These are phyloP conservation scores for Lycophotia porphyrea DNA, from an alignment of 2,888 invertebrate species.

Conservation along the genomic window DNA sequence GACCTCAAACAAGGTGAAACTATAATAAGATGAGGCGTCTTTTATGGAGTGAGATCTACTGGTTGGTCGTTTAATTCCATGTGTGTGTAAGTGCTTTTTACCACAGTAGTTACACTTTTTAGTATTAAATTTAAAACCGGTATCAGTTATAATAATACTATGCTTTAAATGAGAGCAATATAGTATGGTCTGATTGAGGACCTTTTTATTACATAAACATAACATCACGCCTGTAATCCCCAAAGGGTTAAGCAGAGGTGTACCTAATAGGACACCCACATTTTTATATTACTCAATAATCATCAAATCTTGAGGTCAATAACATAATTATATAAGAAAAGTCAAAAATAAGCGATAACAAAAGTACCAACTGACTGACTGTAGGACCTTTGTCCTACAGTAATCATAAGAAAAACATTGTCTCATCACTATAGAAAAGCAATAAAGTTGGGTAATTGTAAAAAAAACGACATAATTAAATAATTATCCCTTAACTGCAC, in stretches of 20 bases:
- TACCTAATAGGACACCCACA: too few relatives aligned
- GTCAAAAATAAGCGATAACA: not conserved
- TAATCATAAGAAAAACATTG: not conserved
- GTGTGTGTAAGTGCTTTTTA: not conserved
- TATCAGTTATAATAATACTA: not conserved
- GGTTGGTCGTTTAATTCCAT: not conserved
- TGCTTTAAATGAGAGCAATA: not conserved
- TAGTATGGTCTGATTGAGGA: not conserved
- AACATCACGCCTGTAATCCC: too few relatives aligned
- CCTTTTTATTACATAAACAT: too few relatives aligned
- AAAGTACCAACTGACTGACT: not conserved
- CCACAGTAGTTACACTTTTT: not conserved
- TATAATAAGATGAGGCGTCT: slow-evolving; percentile 10
- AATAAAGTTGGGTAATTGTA: not conserved
- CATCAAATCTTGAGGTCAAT: not conserved
- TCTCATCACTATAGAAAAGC: not conserved
- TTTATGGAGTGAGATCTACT: slow-evolving; percentile 29
- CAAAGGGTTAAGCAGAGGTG: too few relatives aligned
- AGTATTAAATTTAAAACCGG: too few relatives aligned
- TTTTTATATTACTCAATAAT: too few relatives aligned
- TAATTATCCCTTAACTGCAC: not conserved
- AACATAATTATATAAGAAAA: not conserved
- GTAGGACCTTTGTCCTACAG: too few relatives aligned
- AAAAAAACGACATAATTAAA: not conserved
- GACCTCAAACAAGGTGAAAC: slow-evolving; percentile 38